Base-by-base conservation (phyloP, 2,888 invertebrate species). In the Parnassius glacialis region DNA sequence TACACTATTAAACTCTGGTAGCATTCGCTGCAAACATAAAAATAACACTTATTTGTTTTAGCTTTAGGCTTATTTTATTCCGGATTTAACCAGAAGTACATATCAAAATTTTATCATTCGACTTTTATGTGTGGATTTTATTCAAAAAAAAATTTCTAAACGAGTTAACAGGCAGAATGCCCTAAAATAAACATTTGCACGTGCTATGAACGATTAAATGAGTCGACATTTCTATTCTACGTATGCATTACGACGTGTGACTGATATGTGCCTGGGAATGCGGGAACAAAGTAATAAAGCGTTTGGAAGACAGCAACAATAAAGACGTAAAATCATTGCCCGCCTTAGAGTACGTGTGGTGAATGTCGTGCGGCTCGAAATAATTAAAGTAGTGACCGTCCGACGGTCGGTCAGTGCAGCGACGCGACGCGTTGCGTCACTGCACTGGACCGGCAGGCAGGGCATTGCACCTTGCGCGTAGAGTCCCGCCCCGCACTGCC, bases 301-400 rank as follows among this genome's bases (percentile, higher is more conserved):
- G 63, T 62, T 68, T 71, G 72, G 71, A 72, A 68, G 65, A 72
- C 72, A 68, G 69, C 69, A 69, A 75, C 76, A 74, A 77, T 72
- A 62, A 63, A 67, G 57, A 68, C 74, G 73, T 78, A 69, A 76
- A 83, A 74, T 78, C 70, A 75, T 80, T 76, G 71, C 71, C 69
- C 73, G 73, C 48, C 48, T 74, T 67, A 70, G 34, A 69, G 68
- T 73, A 81, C 84, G 82, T 80, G 82, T 80, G 71, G 76, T 81
- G 86, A 86, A 86, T 87, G 85, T 88, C 85, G 85, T 76, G 74
- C 78, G 81, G 79, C 83, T 89, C 74, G 85, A 89, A 90, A 89
- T 90, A 88, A 84, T 70, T 67, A 62, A 69, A 67, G 57, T 72
- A 74, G 73, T 67, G 48, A 69, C 74, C 80, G 73, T 68, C 73